Evolutionary conservation across 2,797 vertebrate species (phyloP).

Genomic region (Dromococcyx pavoninus): DNA sequence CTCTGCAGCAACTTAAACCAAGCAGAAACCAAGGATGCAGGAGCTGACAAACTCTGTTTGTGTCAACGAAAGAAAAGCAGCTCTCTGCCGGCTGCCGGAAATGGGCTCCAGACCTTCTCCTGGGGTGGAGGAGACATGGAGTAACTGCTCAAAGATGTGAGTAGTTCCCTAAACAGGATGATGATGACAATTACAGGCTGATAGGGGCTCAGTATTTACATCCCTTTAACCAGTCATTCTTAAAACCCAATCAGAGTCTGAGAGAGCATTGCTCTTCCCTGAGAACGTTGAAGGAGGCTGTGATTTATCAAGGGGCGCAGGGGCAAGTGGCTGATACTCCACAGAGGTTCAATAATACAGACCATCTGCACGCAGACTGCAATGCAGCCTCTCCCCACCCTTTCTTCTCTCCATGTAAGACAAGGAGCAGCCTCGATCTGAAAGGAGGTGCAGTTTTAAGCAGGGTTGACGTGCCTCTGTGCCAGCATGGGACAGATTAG

Average conservation of each 20-base stretch:
- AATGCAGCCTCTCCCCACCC: background rate
- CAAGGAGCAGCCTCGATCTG: conserved; percentile 38
- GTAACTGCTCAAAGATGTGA: conserved; percentile 66
- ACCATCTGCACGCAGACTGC: conserved; percentile 58
- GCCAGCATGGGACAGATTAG: conserved; percentile 52
- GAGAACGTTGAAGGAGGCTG: conserved; percentile 22
- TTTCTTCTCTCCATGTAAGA: background rate
- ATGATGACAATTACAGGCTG: conserved; percentile 62
- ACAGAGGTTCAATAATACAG: conserved; percentile 56
- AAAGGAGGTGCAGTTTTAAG: conserved; percentile 16
- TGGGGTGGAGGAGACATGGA: conserved; percentile 47
- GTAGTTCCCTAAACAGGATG: conserved; percentile 26
- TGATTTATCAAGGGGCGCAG: conserved; percentile 66
- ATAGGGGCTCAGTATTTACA: conserved; percentile 9
- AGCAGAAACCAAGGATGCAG: conserved; percentile 67
- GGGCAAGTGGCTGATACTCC: conserved; percentile 56
- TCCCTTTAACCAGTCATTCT: background rate
- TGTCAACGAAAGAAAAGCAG: conserved; percentile 59
- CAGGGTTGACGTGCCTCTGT: conserved; percentile 17
- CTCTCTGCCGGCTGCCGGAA: conserved; percentile 62
- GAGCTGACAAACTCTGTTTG: conserved; percentile 73
- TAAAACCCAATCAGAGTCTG: background rate
- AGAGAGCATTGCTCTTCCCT: background rate
- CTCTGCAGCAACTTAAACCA: background rate
- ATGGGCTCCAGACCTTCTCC: conserved; percentile 73